Evolutionary conservation across 2,797 vertebrate species (phyloP).

Genomic region (Cynodonichthys magdalenae): DNA sequence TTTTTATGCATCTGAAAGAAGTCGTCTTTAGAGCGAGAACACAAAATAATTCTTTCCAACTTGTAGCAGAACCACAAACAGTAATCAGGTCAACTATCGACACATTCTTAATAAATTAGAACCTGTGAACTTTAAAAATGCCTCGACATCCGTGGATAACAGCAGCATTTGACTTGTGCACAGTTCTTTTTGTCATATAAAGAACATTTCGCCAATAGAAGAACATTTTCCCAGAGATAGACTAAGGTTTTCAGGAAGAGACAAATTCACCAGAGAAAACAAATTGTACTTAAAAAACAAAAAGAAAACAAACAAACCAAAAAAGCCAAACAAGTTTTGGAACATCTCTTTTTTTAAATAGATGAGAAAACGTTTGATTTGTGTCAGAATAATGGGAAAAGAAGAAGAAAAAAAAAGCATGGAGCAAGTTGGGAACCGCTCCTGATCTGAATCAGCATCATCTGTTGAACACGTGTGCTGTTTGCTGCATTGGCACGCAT

Average conservation of each 20-base stretch:
- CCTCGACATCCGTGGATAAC: neutral
- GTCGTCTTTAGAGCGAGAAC: too few relatives aligned
- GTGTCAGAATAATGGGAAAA: neutral
- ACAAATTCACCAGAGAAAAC: neutral
- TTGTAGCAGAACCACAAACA: too few relatives aligned
- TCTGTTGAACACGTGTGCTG: constrained; percentile 7
- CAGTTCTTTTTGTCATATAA: too few relatives aligned
- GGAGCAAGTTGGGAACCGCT: neutral
- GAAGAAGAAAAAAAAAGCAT: neutral
- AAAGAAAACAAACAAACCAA: neutral
- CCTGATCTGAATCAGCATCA: neutral
- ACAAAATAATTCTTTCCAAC: too few relatives aligned
- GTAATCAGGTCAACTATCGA: neutral
- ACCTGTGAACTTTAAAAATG: neutral
- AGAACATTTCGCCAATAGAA: neutral
- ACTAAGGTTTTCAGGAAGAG: neutral
- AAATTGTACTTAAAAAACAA: neutral
- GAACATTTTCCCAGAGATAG: neutral
- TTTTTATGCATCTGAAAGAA: too few relatives aligned
- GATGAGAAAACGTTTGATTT: neutral
- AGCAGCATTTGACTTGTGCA: neutral
- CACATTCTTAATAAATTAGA: neutral
- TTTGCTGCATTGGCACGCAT: neutral
- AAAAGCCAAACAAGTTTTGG: neutral
- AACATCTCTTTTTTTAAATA: neutral